Conservation (phyloP, 2,888 invertebrate species). For the Drosophila helvetica region DNA sequence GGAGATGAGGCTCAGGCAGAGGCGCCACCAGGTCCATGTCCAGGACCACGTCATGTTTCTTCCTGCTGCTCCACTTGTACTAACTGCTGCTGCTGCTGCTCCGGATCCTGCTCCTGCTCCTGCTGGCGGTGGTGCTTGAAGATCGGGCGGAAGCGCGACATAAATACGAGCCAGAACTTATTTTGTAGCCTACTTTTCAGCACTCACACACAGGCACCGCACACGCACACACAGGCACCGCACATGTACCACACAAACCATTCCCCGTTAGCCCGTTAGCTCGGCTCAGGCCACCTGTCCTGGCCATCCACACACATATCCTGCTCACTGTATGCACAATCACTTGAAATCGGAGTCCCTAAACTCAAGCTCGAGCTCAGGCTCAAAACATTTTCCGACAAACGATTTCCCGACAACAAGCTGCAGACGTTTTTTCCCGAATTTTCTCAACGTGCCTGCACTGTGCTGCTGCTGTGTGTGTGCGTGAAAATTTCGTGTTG, state of each 20-base stretch:
- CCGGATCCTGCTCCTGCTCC: conserved; percentile 8
- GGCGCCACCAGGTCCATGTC: conserved; percentile 65
- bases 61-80: neutral
- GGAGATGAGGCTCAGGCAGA: conserved; percentile 67
- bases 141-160: conserved; percentile 63
- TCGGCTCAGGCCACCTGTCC: conserved; percentile 49
- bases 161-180: conserved; percentile 54
- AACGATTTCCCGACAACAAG: conserved; percentile 13
- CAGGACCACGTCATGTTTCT: conserved; percentile 59
- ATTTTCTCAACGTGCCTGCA: conserved; percentile 29
- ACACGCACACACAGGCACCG: conserved; percentile 23
- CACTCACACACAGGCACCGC: conserved; percentile 30
- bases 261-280: conserved; percentile 42
- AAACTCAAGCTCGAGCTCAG: neutral
- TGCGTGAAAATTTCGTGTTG: conserved; percentile 59
- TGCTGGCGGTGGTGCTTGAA: conserved; percentile 44
- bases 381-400: conserved; percentile 17
- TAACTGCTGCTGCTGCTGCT: conserved; percentile 37
- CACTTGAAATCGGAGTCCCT: conserved; percentile 16
- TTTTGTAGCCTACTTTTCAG: conserved; percentile 51
- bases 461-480: conserved; percentile 23
- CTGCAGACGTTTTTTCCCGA: neutral
- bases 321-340: conserved; percentile 23
- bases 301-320: conserved; percentile 41
- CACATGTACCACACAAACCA: conserved; percentile 24